phyloP scores from a whole-genome alignment of 1,140 invertebrate genomes.

The Psilanteris sp. region DNA sequence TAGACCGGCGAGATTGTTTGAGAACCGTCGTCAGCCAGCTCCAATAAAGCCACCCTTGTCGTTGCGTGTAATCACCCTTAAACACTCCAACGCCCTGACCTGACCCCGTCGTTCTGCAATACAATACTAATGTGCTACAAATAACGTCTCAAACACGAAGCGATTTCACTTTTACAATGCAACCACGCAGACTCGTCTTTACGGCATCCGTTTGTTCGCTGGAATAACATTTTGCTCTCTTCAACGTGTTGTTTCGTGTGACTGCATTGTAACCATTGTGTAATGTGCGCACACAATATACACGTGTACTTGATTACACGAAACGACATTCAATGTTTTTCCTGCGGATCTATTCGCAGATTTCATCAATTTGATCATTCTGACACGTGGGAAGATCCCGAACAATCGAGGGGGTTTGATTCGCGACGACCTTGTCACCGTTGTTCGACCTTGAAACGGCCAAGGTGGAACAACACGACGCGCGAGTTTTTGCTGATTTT shows the following conservation, averaged over 20 bases:
- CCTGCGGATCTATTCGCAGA: slow-evolving; percentile 16
- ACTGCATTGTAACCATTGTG: slow-evolving; percentile 39
- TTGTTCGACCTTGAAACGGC: no score
- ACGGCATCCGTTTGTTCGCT: slow-evolving; percentile 54
- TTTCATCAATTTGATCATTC: neutral
- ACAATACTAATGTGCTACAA: slow-evolving; percentile 81
- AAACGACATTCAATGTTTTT: slow-evolving; percentile 38
- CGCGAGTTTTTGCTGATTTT: no score
- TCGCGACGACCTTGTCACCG: no score
- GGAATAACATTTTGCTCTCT: slow-evolving; percentile 62
- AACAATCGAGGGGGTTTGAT: no score
- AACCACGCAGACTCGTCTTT: slow-evolving; percentile 56
- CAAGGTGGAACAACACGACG: no score
- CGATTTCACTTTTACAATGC: slow-evolving; percentile 79
- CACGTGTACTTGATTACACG: slow-evolving; percentile 52
- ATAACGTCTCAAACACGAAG: slow-evolving; percentile 78
- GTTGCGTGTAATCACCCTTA: slow-evolving; percentile 80
- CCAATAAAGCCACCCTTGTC: slow-evolving; percentile 79
- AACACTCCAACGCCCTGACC: slow-evolving; percentile 78
- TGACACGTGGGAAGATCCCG: slow-evolving; percentile 21
- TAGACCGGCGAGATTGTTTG: slow-evolving; percentile 42
- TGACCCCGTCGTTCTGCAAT: slow-evolving; percentile 71
- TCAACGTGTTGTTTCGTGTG: slow-evolving; percentile 45
- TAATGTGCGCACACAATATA: slow-evolving; percentile 16
- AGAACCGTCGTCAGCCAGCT: slow-evolving; percentile 71